These are phyloP conservation scores for Laspeyria flexula DNA, from an alignment of 2,888 invertebrate species.

Conservation along the genomic window DNA sequence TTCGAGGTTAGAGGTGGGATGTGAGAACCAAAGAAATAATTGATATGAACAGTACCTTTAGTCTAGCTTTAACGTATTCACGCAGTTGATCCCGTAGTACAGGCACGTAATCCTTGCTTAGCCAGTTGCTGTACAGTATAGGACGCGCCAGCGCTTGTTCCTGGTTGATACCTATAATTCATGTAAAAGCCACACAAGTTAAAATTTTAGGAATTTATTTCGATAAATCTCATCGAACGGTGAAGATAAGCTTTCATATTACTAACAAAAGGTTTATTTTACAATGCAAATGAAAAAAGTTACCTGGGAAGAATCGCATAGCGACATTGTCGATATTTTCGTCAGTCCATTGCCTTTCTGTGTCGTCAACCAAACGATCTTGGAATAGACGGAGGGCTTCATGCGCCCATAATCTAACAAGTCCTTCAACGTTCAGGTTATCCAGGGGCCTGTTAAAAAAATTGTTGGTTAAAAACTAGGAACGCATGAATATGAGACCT, in stretches of 20 bases:
- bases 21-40: no score
- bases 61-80: slow-evolving; percentile 98
- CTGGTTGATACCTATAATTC: slow-evolving; percentile 89
- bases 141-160: slow-evolving; percentile 96
- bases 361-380: slow-evolving; percentile 96
- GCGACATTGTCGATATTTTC: slow-evolving; percentile 98
- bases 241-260: no score
- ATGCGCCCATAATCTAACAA: slow-evolving; percentile 99
- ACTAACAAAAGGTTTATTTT: not conserved
- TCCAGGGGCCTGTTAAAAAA: slow-evolving; percentile 92
- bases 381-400: slow-evolving; percentile 99
- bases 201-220: no score
- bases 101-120: slow-evolving; percentile 98
- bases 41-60: no score
- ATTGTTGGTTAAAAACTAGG: not conserved
- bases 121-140: slow-evolving; percentile 99
- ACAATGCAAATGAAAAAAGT: not conserved
- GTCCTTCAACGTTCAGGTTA: slow-evolving; percentile 95
- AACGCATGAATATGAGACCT: not conserved
- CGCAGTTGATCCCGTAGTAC: slow-evolving; percentile 97
- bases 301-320: slow-evolving; percentile 96
- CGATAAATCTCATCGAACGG: no score
- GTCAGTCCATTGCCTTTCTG: slow-evolving; percentile 98
- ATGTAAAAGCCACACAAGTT: not conserved
- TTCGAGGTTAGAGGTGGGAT: no score